Base-by-base conservation (phyloP, 2,888 invertebrate genomes). In the Ormyrus nitidulus region DNA sequence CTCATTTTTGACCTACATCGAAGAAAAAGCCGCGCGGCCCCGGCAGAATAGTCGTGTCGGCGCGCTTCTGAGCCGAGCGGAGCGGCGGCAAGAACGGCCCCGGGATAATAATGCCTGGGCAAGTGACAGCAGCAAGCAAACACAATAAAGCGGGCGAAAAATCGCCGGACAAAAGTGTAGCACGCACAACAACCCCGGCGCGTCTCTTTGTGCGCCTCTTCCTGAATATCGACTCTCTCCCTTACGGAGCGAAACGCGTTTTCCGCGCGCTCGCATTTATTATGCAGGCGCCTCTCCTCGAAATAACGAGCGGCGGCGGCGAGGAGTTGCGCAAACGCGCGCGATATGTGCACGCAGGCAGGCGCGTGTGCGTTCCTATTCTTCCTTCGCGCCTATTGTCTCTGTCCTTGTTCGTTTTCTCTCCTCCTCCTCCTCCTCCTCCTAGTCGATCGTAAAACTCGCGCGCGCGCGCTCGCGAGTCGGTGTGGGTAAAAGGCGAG, bases 211-310 rank as follows among this genome's bases (percentile, higher is more conserved):
- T 58, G 13, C 7, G 1, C 8, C 48, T 34, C 58, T 4, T 34
- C 34, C 34, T 34, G 34, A 34, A 34, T 4, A 34, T 48, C 49
- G n/a, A 51, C 56, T 11, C 11, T 62, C 34, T 59, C 9, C 9
- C 49, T 4, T 3, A 2, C 34, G 34, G 34, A 34, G 34, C 34
- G 3, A 34, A 34, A 34, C 34, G 34, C 34, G 34, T 34, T 34
- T 34, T 34, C 19, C 9, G 59, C n/a, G 8, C 34, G 56, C 64
- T 70, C 62, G 70, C 71, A 54, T 66, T 71, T 64, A 58, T 64
- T 65, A 71, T 71, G 58, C 77, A 61, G 68, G 77, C 71, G 64
- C 70, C 64, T 58, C 51, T 58, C 51, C 13, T 76, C 76, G 76
- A 76, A 69, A 76, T 76, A 76, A 76, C 69, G 76, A 76, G 76